A percentile compares a stretch with the other conserved stretches of the same genome.
Evolutionary conservation across 35 echinoderm and acorn worm genomes (phyloP).

Genomic region (Lytechinus pictus): DNA sequence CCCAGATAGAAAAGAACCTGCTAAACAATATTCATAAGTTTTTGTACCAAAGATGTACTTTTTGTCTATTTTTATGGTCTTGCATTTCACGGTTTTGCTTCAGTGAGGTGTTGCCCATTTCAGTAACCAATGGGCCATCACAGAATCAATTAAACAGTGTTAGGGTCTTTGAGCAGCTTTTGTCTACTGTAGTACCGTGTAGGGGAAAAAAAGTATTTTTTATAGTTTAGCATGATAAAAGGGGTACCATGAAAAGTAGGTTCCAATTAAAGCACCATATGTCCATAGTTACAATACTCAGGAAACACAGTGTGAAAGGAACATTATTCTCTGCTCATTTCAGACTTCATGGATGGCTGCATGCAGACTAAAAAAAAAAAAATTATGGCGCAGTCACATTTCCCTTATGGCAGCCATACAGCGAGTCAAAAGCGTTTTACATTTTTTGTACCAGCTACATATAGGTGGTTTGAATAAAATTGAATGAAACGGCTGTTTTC

Average conservation of each 20-base stretch:
- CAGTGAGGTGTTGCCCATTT: background rate
- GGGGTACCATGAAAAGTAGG: background rate
- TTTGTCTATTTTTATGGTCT: background rate
- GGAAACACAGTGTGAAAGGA: background rate
- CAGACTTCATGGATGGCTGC: background rate
- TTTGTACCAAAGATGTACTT: conserved; percentile 13
- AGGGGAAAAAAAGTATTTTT: background rate
- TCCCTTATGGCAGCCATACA: no score
- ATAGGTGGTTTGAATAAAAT: no score
- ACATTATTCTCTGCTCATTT: background rate
- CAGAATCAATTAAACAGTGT: conserved; percentile 8
- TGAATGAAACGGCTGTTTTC: no score
- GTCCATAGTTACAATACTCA: background rate
- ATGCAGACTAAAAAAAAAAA: background rate
- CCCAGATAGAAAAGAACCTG: background rate
- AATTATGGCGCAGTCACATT: no score
- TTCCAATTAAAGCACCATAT: background rate
- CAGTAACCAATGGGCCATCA: background rate
- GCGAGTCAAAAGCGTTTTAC: no score
- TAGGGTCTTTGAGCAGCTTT: background rate
- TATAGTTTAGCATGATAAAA: background rate
- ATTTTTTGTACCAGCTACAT: no score
- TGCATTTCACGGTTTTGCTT: background rate
- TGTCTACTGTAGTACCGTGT: background rate
- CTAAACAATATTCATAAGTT: background rate